A percentile compares a stretch with the other conserved stretches of the same genome.
These are phyloP conservation scores for Holotrichia oblita DNA, from an alignment of 1,140 invertebrate species.

Conservation along the genomic window DNA sequence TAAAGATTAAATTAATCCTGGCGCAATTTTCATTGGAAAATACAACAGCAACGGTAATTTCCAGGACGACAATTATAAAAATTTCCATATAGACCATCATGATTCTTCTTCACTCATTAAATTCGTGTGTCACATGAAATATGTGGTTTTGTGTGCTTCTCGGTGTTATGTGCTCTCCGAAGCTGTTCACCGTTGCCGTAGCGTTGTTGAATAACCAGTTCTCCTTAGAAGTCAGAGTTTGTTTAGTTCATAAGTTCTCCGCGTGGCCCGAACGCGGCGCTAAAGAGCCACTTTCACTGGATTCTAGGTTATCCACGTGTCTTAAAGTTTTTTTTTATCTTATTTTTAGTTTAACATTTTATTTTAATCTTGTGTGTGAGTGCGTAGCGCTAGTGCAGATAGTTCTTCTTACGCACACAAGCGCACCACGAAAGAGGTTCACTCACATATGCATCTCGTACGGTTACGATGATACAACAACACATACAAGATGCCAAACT, in stretches of 20 bases:
- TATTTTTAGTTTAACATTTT: no score
- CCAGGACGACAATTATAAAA: no score
- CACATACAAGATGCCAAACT: no score
- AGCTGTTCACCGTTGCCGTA: background rate
- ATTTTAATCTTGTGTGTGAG: constrained; percentile 40
- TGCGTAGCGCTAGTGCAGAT: constrained; percentile 25
- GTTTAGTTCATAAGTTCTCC: constrained; percentile 38
- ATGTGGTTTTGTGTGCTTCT: background rate
- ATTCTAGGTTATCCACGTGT: constrained; percentile 61
- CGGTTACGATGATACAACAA: no score
- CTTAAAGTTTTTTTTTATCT: constrained; percentile 44
- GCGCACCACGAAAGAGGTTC: no score
- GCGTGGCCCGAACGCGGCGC: constrained; percentile 32
- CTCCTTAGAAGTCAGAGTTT: constrained; percentile 34
- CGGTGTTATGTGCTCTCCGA: background rate
- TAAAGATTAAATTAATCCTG: no score
- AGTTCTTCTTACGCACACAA: background rate
- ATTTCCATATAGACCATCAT: no score
- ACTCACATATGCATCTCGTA: no score
- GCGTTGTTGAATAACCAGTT: constrained; percentile 34
- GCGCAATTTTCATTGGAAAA: no score
- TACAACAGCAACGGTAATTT: no score
- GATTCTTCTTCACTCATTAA: background rate
- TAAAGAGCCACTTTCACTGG: constrained; percentile 57
- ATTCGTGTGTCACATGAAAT: background rate